Percentiles rank a stretch among this genome's conserved stretches.
These are phyloP conservation scores for Anticlea derivata DNA, from an alignment of 2,888 invertebrate species.

Conservation along the genomic window DNA sequence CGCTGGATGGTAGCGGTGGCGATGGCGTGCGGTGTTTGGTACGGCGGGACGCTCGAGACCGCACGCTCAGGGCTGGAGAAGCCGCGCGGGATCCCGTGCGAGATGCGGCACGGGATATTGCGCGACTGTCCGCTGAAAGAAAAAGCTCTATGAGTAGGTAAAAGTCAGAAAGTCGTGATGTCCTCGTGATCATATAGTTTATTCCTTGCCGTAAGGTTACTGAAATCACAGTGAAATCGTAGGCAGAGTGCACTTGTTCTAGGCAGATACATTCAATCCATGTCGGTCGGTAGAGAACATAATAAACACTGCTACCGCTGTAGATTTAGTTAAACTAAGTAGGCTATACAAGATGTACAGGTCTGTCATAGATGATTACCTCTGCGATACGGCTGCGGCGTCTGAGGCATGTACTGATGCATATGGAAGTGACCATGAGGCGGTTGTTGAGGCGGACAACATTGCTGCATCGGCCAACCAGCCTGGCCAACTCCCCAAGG, in stretches of 20 bases:
- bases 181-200: too few relatives aligned
- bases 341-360: too few relatives aligned
- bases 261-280: too few relatives aligned
- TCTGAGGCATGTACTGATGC: conserved; percentile 57
- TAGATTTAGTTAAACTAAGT: too few relatives aligned
- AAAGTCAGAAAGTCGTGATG: too few relatives aligned
- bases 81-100: conserved; percentile 86
- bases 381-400: conserved; percentile 72
- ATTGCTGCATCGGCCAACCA: conserved; percentile 49
- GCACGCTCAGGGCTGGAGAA: conserved; percentile 87
- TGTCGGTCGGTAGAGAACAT: too few relatives aligned
- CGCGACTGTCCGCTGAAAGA: conserved; percentile 71
- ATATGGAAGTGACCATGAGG: conserved; percentile 48
- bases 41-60: conserved; percentile 87
- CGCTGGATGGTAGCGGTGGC: conserved; percentile 74
- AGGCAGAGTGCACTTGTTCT: too few relatives aligned
- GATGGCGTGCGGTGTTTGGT: conserved; percentile 68
- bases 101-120: conserved; percentile 78
- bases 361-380: conserved; percentile 42
- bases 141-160: too few relatives aligned
- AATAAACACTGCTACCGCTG: too few relatives aligned
- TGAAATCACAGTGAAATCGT: too few relatives aligned
- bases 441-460: conserved; percentile 47
- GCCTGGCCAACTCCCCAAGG: conserved; percentile 47
- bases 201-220: too few relatives aligned